Base-by-base conservation (phyloP, 2,888 invertebrate genomes). In the Latrodectus elegans region DNA sequence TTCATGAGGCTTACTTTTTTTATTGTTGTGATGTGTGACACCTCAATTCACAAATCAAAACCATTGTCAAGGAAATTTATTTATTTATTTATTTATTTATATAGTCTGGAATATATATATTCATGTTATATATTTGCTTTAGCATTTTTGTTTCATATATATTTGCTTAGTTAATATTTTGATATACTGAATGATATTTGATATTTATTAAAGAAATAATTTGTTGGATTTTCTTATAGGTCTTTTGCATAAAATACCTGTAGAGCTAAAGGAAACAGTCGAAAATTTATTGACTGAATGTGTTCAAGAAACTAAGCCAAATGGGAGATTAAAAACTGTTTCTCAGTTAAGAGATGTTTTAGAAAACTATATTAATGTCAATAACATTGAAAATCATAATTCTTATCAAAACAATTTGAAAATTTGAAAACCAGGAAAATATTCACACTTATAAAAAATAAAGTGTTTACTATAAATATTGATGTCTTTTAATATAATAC, bases 221-320 rank as follows among this genome's bases (percentile, higher is more conserved):
- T 12, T 72, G 12, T 71, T 71, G 4, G 14, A 68, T 14, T 49
- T 77, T 75, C 53, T 79, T 76, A 17, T 65, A 90, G 90, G 90
- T 38, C 81, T 90, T 55, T 38, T 90, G 4, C 90, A 90, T 86
- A 78, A 82, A 3, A 77, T 87, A 67, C 90, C 90, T 15, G 55
- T 68, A 12, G 89, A 89, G 71, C 83, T 88, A 60, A 87, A 87
- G 53, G 89, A 84, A 38, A 51, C 78, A 67, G 80, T 90, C 22
- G 89, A 89, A 70, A 89, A 89, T 73, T 71, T 90, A 64, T 55
- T 90, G n/a, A 87, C 87, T 71, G 90, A 90, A 77, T 90, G 90
- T 79, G 89, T 90, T 49, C 88, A 88, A 53, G 90, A 90, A 80
- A 90, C 90, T 9, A 88, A 79, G 15, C 77, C 79, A 17, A 89